Percentiles rank a stretch among this genome's conserved stretches.
Conservation (phyloP, 2,888 invertebrate species). For the Carpatolechia fugitivella region DNA sequence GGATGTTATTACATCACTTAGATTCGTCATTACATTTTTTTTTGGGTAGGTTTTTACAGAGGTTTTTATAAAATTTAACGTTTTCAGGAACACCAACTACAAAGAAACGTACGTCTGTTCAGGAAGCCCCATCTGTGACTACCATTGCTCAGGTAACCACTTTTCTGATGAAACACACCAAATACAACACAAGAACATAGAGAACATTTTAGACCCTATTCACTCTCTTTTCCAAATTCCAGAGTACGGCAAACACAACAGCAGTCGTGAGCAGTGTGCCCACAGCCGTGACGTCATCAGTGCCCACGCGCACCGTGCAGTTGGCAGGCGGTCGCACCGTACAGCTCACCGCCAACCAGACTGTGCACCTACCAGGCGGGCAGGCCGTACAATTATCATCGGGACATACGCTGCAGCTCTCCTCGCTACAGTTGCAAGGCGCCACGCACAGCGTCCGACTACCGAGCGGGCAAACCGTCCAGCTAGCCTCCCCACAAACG, state of each 20-base stretch:
- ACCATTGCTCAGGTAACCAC: conserved; percentile 53
- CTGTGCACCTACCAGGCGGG: conserved; percentile 48
- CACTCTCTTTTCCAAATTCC: too few relatives aligned
- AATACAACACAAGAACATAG: too few relatives aligned
- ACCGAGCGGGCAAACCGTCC: conserved; percentile 67
- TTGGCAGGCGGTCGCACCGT: conserved; percentile 63
- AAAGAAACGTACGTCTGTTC: conserved; percentile 49
- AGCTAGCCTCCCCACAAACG: conserved; percentile 55
- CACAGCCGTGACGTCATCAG: conserved; percentile 42
- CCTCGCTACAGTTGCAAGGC: conserved; percentile 47
- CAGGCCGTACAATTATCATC: conserved; percentile 54
- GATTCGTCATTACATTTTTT: too few relatives aligned
- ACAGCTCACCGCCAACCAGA: conserved; percentile 55
- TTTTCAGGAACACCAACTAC: conserved; percentile 38
- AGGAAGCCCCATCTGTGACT: conserved; percentile 44
- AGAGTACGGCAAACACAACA: conserved; percentile 46
- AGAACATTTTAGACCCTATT: too few relatives aligned
- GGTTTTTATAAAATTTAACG: neutral
- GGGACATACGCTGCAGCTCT: conserved; percentile 55
- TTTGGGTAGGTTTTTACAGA: too few relatives aligned
- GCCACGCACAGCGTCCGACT: conserved; percentile 57
- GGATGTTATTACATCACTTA: too few relatives aligned
- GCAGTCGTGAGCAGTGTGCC: conserved; percentile 51
- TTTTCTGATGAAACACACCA: too few relatives aligned
- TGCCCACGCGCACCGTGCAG: conserved; percentile 55